These are phyloP conservation scores for Clarias platycephalus DNA, from an alignment of 2,797 vertebrate species.

Conservation along the genomic window DNA sequence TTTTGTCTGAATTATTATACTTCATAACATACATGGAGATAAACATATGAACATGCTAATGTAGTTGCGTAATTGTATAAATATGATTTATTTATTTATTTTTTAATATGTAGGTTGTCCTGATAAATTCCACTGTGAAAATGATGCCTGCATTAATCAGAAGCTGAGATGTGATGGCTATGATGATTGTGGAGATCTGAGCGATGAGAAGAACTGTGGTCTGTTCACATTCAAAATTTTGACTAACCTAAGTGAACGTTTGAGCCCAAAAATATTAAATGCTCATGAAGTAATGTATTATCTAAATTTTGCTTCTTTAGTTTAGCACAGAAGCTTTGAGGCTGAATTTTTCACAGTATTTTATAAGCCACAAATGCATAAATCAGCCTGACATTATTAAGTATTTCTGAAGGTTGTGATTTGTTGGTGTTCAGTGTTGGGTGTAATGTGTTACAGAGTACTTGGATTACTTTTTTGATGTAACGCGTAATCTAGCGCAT, in stretches of 20 bases:
- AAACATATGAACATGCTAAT: neutral
- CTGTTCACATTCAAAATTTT: slow-evolving; percentile 56
- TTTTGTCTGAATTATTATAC: neutral
- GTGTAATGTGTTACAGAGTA: too few species aligned
- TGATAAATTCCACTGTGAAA: slow-evolving; percentile 79
- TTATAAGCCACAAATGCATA: neutral
- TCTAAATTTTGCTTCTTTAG: neutral
- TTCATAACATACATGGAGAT: neutral
- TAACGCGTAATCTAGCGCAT: too few species aligned
- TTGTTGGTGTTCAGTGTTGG: too few species aligned
- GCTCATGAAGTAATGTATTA: neutral
- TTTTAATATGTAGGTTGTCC: slow-evolving; percentile 80
- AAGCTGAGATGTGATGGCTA: slow-evolving; percentile 83
- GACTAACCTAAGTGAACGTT: neutral
- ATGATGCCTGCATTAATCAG: slow-evolving; percentile 76
- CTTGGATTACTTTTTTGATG: too few species aligned
- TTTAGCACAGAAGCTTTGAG: neutral
- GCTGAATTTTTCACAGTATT: neutral
- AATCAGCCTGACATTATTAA: too few species aligned
- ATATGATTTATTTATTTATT: neutral
- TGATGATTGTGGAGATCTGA: slow-evolving; percentile 84
- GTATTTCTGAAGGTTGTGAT: too few species aligned
- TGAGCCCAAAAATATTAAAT: neutral
- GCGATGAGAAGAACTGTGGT: slow-evolving; percentile 84
- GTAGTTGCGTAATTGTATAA: neutral